These are phyloP conservation scores for Notamacropus eugenii DNA, from an alignment of 2,797 vertebrate genomes.

Conservation along the genomic window DNA sequence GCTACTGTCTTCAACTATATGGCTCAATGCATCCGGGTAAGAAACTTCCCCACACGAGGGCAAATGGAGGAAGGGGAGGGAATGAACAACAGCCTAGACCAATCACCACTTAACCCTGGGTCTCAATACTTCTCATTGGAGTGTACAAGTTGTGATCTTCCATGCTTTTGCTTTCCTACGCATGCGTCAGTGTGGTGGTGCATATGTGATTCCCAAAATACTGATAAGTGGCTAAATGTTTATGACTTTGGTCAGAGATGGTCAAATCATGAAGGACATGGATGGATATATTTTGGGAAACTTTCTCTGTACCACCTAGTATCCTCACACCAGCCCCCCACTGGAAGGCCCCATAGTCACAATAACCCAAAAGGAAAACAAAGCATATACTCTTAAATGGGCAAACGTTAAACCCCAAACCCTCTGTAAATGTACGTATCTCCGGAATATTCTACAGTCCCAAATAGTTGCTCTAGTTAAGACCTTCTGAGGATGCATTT, in stretches of 20 bases:
- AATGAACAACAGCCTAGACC: neutral
- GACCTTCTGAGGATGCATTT: neutral
- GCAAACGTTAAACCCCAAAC: neutral
- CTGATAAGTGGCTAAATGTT: neutral
- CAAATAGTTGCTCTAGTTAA: neutral
- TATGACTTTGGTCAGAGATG: neutral
- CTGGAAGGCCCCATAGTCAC: neutral
- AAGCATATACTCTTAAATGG: neutral
- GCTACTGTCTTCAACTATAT: conserved; percentile 92
- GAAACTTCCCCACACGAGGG: neutral
- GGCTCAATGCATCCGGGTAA: conserved; percentile 89
- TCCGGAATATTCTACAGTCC: neutral
- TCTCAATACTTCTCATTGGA: neutral
- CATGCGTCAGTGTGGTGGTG: neutral
- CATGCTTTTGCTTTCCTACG: too few species aligned
- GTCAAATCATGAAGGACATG: neutral
- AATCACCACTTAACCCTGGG: neutral
- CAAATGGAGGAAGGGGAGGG: neutral
- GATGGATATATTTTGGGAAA: neutral
- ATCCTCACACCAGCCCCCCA: neutral
- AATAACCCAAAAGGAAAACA: neutral
- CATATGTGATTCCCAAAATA: neutral
- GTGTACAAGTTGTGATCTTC: neutral
- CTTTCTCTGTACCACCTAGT: neutral
- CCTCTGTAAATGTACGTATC: neutral